A percentile compares a stretch with the other conserved stretches of the same genome.
Conservation (phyloP, 2,113 vertebrate species). For the Silurus meridionalis region DNA sequence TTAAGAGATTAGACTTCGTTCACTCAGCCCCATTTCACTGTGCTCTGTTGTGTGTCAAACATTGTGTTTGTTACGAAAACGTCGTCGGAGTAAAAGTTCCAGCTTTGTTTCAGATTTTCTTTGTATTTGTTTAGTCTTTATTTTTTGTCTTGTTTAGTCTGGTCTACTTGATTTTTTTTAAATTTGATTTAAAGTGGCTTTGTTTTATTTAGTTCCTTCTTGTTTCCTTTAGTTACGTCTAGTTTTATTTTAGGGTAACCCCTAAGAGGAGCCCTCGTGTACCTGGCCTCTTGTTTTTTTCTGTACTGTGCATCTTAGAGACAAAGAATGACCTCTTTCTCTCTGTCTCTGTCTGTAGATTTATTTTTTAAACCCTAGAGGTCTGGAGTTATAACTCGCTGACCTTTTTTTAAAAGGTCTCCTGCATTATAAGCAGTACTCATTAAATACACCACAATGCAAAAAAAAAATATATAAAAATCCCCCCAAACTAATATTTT, state of each 20-base stretch:
- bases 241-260: neutral
- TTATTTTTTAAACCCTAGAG: slow-evolving; percentile 74
- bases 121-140: neutral
- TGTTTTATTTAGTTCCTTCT: neutral
- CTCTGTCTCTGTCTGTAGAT: slow-evolving; percentile 64
- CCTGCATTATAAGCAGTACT: slow-evolving; percentile 70
- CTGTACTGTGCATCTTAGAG: slow-evolving; percentile 60
- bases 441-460: slow-evolving; percentile 72
- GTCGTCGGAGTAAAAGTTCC: neutral
- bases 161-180: neutral
- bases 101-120: neutral
- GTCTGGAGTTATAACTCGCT: slow-evolving; percentile 68
- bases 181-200: neutral
- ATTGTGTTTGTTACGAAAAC: neutral
- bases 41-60: neutral
- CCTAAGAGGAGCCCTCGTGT: neutral
- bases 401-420: slow-evolving; percentile 82
- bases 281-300: slow-evolving; percentile 44
- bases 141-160: neutral
- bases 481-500: neutral
- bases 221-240: neutral
- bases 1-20: too few species aligned
- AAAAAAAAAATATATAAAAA: slow-evolving; percentile 14
- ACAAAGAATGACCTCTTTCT: slow-evolving; percentile 69
- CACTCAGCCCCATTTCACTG: too few species aligned